A percentile compares a stretch with the other conserved stretches of the same genome.
Conservation (phyloP, 1,140 invertebrate species). For the Trachymyrmex cornetzi region DNA sequence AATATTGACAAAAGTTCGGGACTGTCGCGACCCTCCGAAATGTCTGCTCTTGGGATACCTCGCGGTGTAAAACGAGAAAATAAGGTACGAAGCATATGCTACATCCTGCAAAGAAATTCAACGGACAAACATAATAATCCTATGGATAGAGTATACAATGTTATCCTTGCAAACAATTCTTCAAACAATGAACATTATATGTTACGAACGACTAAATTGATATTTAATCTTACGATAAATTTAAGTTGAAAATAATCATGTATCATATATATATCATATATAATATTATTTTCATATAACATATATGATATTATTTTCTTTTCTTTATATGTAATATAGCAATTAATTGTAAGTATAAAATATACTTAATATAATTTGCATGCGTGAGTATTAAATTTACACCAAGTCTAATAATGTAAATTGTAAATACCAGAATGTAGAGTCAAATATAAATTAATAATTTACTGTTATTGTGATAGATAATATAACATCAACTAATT, state of each 20-base stretch:
- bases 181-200: background rate
- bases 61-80: slow-evolving; percentile 57
- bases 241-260: background rate
- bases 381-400: background rate
- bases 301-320: background rate
- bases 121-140: slow-evolving; percentile 60
- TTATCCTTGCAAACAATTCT: slow-evolving; percentile 34
- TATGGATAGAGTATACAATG: slow-evolving; percentile 21
- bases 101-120: slow-evolving; percentile 64
- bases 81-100: slow-evolving; percentile 63
- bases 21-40: slow-evolving; percentile 55
- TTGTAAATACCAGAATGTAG: background rate
- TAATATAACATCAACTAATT: background rate
- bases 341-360: background rate
- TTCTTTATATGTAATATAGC: background rate
- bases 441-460: background rate
- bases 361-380: background rate
- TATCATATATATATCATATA: background rate
- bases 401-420: background rate
- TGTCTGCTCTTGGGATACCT: slow-evolving; percentile 28
- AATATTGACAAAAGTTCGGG: slow-evolving; percentile 74
- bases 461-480: background rate
- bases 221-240: background rate
- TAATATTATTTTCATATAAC: too few relatives aligned
- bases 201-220: background rate